Percentiles rank a stretch among this genome's conserved stretches.
Evolutionary conservation across 2,797 vertebrate genomes (phyloP).

Genomic region (Petrocephalus sullivani): DNA sequence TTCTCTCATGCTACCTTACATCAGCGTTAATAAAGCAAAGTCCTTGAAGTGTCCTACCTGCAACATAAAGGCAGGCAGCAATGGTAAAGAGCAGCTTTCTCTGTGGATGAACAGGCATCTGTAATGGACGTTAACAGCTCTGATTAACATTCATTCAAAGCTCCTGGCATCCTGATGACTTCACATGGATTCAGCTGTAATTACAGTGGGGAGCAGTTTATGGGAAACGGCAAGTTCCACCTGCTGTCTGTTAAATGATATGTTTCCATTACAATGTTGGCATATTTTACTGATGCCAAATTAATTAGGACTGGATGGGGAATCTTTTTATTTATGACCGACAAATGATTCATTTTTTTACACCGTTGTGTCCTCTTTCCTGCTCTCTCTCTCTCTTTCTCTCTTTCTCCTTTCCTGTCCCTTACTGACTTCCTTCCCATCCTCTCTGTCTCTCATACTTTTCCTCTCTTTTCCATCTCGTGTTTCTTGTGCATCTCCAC

Average conservation of each 20-base stretch:
- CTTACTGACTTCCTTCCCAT: not conserved
- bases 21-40: not conserved
- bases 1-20: not conserved
- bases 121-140: conserved; percentile 71
- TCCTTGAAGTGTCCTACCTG: not conserved
- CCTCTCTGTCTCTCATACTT: not conserved
- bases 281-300: conserved; percentile 70
- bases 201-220: conserved; percentile 69
- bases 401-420: not conserved
- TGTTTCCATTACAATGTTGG: conserved; percentile 52
- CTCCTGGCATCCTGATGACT: conserved; percentile 60
- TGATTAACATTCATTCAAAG: conserved; percentile 76
- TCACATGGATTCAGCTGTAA: conserved; percentile 66
- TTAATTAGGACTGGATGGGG: conserved; percentile 68
- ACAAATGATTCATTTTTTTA: conserved; percentile 47
- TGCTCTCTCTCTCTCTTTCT: not conserved
- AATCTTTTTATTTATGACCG: conserved; percentile 51
- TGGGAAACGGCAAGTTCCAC: conserved; percentile 70
- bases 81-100: conserved; percentile 33
- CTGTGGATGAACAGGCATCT: conserved; percentile 58
- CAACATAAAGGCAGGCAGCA: conserved; percentile 35
- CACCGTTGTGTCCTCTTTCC: not conserved
- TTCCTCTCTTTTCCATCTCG: not conserved
- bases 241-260: conserved; percentile 64
- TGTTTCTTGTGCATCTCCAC: not conserved